These are phyloP conservation scores for Junco hyemalis DNA, from an alignment of 2,113 vertebrate species.

Conservation along the genomic window DNA sequence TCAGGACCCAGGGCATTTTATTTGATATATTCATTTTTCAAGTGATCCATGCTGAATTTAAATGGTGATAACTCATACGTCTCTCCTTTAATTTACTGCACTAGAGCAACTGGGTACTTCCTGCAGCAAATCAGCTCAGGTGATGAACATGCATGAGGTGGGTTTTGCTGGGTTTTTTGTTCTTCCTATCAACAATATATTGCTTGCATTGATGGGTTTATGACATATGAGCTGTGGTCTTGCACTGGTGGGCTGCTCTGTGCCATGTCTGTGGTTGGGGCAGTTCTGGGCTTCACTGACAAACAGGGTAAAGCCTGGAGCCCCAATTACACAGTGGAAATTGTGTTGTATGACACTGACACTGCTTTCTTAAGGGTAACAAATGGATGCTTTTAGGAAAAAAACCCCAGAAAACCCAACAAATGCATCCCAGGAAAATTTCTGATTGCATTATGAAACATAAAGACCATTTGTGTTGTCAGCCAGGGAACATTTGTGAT, in stretches of 20 bases:
- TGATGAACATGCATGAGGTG: background rate
- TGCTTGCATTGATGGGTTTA: background rate
- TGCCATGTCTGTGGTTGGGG: rapidly evolving
- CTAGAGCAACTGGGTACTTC: background rate
- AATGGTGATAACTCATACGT: background rate
- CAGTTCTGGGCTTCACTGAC: background rate
- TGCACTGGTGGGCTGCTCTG: background rate
- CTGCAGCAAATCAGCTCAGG: background rate
- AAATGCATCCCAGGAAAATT: background rate
- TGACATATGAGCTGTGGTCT: background rate
- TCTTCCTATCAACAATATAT: background rate
- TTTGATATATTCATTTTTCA: constrained; percentile 32
- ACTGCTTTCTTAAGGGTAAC: background rate
- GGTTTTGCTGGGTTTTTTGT: background rate
- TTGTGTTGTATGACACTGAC: background rate
- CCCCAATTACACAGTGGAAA: background rate
- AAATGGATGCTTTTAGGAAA: background rate
- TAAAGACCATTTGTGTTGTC: background rate
- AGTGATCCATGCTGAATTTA: constrained; percentile 6
- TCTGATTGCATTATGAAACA: background rate
- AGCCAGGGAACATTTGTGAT: background rate
- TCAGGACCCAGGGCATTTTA: constrained; percentile 24
- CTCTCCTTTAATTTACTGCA: background rate
- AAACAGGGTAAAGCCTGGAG: background rate
- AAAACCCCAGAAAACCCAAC: background rate